Base-by-base conservation (phyloP, 1,140 invertebrate species). In the Pachypsylla venusta region DNA sequence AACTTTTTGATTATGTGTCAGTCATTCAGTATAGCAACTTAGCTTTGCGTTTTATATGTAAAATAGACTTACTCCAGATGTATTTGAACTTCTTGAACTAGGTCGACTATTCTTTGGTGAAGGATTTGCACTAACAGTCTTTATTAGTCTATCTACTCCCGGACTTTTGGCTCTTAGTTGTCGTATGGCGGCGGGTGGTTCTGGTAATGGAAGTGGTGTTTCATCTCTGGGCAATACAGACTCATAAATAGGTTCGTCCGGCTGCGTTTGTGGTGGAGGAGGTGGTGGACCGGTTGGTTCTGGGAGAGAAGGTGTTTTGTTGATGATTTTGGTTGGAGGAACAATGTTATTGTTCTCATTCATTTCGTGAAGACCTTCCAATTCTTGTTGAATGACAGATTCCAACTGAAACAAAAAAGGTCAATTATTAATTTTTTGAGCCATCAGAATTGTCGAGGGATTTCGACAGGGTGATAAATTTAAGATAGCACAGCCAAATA, bases 241-340 rank as follows among this genome's bases (percentile, higher is more conserved):
- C 68, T 91, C 88, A 67, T 91, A 91, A 64, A 91, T 91, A 0
- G 87, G 87, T 67, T 91, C 88, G 2, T 71, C 73, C 3, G 63
- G 61, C 20, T 60, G 54, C 14, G 60, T 63, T 10, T 71, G 71
- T 1, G 75, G 71, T 14, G 79, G 80, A 2, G 81, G 79, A 1
- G 81, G 81, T 19, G 83, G 84, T 2, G 85, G 84, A 1, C 77
- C 80, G 2, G 79, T 83, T 0, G 84, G 85, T 65, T 87, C 84
- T 3, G 85, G 84, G 56, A 87, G 71, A 54, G 80, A 77, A n/a
- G 65, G 65, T 12, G 64, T 19, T 5, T 57, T 57, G 26, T 57
- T 57, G 26, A 19, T 30, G 26, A 19, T 30, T 20, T 28, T 57
- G 14, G 39, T 26, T 12, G 58, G 56, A 7, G 59, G 48, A 3